These are phyloP conservation scores for Pinna nobilis DNA, from an alignment of 1,140 invertebrate species.

Conservation along the genomic window DNA sequence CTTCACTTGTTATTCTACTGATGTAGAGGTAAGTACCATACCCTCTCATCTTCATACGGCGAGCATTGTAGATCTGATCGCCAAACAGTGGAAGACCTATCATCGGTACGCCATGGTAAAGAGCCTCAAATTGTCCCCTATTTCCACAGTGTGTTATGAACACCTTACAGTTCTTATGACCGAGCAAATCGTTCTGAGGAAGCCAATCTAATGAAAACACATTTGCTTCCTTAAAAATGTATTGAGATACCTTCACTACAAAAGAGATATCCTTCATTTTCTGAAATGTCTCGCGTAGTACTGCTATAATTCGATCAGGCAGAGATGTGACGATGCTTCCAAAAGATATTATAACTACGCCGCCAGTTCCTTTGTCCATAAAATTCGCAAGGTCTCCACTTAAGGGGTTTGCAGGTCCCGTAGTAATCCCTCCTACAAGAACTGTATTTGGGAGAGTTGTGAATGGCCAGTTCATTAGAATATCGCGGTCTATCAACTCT, in stretches of 20 bases:
- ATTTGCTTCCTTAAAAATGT: conserved; percentile 28
- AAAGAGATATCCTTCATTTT: conserved; percentile 23
- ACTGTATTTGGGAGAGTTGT: conserved; percentile 50
- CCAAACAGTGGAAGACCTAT: conserved; percentile 83
- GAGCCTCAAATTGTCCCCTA: conserved; percentile 54
- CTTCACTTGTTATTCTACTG: conserved; percentile 2
- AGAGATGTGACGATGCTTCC: conserved; percentile 40
- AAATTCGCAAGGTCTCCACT: conserved; percentile 29
- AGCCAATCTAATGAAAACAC: conserved; percentile 50
- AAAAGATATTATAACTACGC: conserved; percentile 49
- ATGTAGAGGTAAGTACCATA: conserved; percentile 46
- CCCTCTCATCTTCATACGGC: conserved; percentile 30
- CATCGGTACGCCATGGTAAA: conserved; percentile 60
- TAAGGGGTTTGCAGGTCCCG: conserved; percentile 25
- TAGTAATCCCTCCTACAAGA: conserved; percentile 44
- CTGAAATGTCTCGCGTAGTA: conserved; percentile 31
- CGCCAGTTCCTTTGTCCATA: conserved; percentile 43
- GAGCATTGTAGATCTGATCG: conserved; percentile 79
- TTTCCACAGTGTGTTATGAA: conserved; percentile 61
- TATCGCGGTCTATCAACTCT: conserved; percentile 45
- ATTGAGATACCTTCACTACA: conserved; percentile 32
- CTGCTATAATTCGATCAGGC: conserved; percentile 26
- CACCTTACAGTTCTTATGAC: conserved; percentile 76
- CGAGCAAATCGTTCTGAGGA: conserved; percentile 67
- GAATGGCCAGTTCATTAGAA: conserved; percentile 44